Evolutionary conservation across 2,797 vertebrate species (phyloP).

Genomic region (Aeoliscus strigatus): DNA sequence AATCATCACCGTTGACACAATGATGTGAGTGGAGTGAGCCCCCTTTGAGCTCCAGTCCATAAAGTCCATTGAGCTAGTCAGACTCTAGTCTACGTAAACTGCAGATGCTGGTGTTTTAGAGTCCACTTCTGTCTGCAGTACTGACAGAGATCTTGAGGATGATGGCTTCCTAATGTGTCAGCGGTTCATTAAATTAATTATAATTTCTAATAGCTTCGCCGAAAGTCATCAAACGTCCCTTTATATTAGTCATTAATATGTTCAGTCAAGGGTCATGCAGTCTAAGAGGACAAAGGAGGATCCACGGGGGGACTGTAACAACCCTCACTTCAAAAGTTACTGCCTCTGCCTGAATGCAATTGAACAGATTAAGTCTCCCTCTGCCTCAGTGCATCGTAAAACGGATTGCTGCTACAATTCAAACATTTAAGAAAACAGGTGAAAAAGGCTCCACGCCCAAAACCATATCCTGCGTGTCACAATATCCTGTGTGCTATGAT

Average conservation of each 20-base stretch:
- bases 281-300: background rate
- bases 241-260: constrained; percentile 11
- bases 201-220: constrained; percentile 1
- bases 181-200: constrained; percentile 11
- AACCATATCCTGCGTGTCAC: no score
- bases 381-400: no score
- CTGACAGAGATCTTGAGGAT: constrained; percentile 28
- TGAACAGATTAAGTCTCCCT: no score
- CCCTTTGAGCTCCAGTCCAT: constrained; percentile 40
- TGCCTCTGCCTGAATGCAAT: background rate
- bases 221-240: constrained; percentile 5
- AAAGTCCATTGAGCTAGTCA: constrained; percentile 43
- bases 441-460: no score
- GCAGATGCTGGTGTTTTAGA: constrained; percentile 8
- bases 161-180: constrained; percentile 35
- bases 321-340: background rate
- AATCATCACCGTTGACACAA: no score
- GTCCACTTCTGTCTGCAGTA: constrained; percentile 21
- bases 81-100: constrained; percentile 32
- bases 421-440: no score
- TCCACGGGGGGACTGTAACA: background rate
- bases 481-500: background rate
- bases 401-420: no score
- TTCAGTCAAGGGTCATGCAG: constrained; percentile 3
- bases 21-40: constrained; percentile 16